A percentile compares a stretch with the other conserved stretches of the same genome.
Evolutionary conservation across 2,113 vertebrate genomes (phyloP).

Genomic region (Hydrolagus affinis): DNA sequence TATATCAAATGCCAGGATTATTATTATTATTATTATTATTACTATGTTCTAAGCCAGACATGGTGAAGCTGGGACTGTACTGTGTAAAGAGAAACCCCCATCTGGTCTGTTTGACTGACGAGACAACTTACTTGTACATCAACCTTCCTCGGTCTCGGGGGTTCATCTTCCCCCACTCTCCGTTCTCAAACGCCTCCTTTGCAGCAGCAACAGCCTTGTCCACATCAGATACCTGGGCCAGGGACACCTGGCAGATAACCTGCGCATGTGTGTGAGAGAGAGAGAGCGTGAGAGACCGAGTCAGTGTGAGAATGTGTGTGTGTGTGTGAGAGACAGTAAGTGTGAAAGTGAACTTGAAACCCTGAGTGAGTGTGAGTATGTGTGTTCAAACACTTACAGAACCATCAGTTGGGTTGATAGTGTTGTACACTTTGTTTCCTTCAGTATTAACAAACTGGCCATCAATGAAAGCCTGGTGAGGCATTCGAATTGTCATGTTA

Average conservation of each 20-base stretch:
- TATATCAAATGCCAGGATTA: no score
- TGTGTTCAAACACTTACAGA: conserved; percentile 34
- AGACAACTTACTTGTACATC: conserved; percentile 55
- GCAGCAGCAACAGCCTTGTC: conserved; percentile 61
- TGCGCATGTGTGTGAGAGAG: conserved; percentile 32
- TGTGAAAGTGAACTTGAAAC: not conserved
- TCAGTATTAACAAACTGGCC: conserved; percentile 67
- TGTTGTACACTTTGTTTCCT: conserved; percentile 61
- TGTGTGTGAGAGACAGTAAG: not conserved
- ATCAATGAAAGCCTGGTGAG: conserved; percentile 66
- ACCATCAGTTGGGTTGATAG: conserved; percentile 61
- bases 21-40: no score
- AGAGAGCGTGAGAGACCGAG: not conserved
- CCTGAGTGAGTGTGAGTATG: not conserved
- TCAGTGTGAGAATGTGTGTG: not conserved
- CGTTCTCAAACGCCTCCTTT: conserved; percentile 64
- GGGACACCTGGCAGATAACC: conserved; percentile 63
- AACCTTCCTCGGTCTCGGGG: conserved; percentile 63
- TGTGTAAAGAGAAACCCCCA: no score
- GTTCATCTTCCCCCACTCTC: conserved; percentile 71
- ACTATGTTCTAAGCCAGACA: no score
- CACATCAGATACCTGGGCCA: conserved; percentile 62
- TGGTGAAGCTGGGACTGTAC: no score
- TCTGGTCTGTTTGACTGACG: no score
- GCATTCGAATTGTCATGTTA: conserved; percentile 61